Evolutionary conservation across 1,140 invertebrate species (phyloP).

Genomic region (Anoplophora glabripennis): DNA sequence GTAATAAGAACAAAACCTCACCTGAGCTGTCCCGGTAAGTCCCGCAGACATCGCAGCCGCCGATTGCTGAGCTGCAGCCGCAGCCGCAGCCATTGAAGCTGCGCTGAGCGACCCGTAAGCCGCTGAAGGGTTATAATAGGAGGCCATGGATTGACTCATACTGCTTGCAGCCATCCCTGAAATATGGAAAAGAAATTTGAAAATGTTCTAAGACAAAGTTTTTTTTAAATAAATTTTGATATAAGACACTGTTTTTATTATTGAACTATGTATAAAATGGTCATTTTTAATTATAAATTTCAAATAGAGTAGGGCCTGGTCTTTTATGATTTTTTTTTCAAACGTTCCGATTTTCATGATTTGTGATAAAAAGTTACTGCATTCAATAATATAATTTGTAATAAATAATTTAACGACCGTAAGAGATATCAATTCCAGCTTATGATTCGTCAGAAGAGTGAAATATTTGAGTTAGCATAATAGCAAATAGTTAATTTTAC

Average conservation of each 20-base stretch:
- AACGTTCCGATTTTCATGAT: background rate
- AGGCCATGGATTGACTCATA: slow-evolving; percentile 61
- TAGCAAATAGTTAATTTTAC: too few relatives aligned
- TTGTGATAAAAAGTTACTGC: too few relatives aligned
- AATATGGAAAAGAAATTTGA: too few relatives aligned
- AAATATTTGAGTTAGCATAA: too few relatives aligned
- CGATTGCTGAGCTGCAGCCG: slow-evolving; percentile 61
- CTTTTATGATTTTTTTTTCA: background rate
- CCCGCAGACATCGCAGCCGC: slow-evolving; percentile 60
- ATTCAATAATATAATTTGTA: too few relatives aligned
- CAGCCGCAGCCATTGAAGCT: slow-evolving; percentile 63
- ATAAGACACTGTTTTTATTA: background rate
- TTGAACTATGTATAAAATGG: background rate
- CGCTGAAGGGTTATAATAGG: slow-evolving; percentile 62
- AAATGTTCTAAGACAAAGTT: too few relatives aligned
- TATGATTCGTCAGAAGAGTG: too few relatives aligned
- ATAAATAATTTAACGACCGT: too few relatives aligned
- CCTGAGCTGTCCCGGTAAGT: slow-evolving; percentile 57
- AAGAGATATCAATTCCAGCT: too few relatives aligned
- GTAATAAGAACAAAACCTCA: too few relatives aligned
- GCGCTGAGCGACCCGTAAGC: slow-evolving; percentile 62
- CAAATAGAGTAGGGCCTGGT: background rate
- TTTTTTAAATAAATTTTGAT: too few relatives aligned
- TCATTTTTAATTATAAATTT: background rate
- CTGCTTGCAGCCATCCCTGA: slow-evolving; percentile 59